Evolutionary conservation across 2,888 invertebrate species (phyloP), one percentile per base, ranked within the genome.

Genomic region (Drosophila tripunctata): DNA sequence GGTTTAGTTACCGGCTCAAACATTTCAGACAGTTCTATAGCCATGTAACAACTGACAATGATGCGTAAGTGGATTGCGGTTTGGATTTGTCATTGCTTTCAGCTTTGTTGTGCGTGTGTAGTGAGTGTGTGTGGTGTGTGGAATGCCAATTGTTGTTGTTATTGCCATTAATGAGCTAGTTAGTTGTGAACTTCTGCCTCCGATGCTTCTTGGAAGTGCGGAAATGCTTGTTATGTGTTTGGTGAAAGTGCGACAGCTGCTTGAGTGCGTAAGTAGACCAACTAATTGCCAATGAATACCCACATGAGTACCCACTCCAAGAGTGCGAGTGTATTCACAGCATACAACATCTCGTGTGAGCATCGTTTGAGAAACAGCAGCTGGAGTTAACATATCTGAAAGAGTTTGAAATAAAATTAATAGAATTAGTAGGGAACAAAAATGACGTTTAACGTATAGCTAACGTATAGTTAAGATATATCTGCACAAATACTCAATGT

Each of bases 161-260:
- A 86, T 73, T 73, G 70, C 68, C 62, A 69, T 75, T 86, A 86
- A 81, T 77, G 77, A 75, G 77, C 72, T 62, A 66, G 73, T 71
- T 75, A 68, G 41, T 51, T 35, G 31, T 41, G 14, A 0, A 27
- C 27, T 27, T 27, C 35, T 17, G 8, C 10, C 17, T 30, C 33
- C 14, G 41, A 17, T 33, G 14, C 43, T 79, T 78, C 80, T 76
- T 72, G 71, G 80, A 81, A 86, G 55, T 70, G 78, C 63, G 81
- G 67, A 79, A 83, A 68, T 60, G 67, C 38, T 60, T 43, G 47
- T 38, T 38, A 58, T 75, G 48, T 33, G 40, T 2, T 51, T 35
- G 86, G 79, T 77, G 87, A 86, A 83, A 81, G 81, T 80, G 68
- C 75, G 62, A 69, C 81, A 87, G 84, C 84, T 81, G 81, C 54